Conservation (phyloP, 2,113 vertebrate species). For the Perca flavescens region DNA sequence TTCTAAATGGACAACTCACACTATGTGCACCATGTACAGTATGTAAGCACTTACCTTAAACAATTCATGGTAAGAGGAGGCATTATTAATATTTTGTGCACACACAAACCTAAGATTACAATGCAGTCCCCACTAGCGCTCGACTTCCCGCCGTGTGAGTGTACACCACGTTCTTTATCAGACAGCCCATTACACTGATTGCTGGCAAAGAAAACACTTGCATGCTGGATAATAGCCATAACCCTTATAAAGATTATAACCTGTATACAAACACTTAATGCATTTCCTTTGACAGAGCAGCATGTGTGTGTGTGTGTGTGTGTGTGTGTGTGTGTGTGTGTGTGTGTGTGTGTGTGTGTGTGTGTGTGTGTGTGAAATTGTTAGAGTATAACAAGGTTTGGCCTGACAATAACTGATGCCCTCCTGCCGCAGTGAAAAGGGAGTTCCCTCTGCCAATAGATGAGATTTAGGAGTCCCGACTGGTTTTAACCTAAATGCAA, state of each 20-base stretch:
- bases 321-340: constrained; percentile 16
- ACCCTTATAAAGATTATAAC: constrained; percentile 64
- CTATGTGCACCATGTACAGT: not conserved
- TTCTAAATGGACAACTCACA: constrained; percentile 7
- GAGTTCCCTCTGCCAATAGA: constrained; percentile 66
- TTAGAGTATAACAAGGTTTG: constrained; percentile 55
- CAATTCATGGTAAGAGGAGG: constrained; percentile 52
- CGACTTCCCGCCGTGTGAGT: constrained; percentile 26
- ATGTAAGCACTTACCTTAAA: constrained; percentile 60
- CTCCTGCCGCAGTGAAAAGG: constrained; percentile 52
- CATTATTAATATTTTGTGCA: constrained; percentile 58
- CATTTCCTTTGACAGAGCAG: constrained; percentile 43
- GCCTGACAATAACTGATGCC: constrained; percentile 65
- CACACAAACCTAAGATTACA: constrained; percentile 48
- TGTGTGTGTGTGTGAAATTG: constrained; percentile 30
- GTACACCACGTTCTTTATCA: constrained; percentile 40
- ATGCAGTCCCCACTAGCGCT: not conserved
- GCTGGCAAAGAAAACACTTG: constrained; percentile 51
- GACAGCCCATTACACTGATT: constrained; percentile 74
- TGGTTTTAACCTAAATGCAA: constrained; percentile 80
- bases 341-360: constrained; percentile 17
- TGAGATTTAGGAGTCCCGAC: constrained; percentile 69
- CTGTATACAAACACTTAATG: constrained; percentile 64
- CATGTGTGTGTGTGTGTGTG: constrained; percentile 9
- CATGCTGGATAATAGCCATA: constrained; percentile 59